Evolutionary conservation across 2,888 invertebrate genomes (phyloP), one percentile per base, ranked within the genome.

Genomic region (Cinara cedri): DNA sequence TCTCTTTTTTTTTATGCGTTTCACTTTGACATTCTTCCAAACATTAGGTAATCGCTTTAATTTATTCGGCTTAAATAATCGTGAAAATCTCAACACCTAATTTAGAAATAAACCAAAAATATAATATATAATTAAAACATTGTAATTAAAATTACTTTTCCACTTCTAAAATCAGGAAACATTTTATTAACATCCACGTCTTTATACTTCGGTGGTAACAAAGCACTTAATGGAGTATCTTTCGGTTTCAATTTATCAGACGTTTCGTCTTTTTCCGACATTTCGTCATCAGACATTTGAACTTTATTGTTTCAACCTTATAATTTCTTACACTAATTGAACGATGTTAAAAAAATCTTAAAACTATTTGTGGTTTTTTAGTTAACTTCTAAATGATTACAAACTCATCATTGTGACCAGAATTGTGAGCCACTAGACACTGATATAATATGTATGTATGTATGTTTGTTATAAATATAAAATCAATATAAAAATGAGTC

Each of bases 151-250:
- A 85, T 85, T 83, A 91, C 92, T 86, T 94, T 94, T 83, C 95
- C 94, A 34, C 93, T 91, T 71, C 96, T 89, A 86, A 98, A 99
- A 85, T 98, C 98, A 0, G 97, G 96, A 86, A 99, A 99, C 8
- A 98, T 86, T 84, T 94, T 93, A 8, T 93, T 92, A 0, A 98
- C 97, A 87, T 97, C 92, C 10, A 95, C 90, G 85, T 95, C 91
- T 0, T 92, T 94, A 87, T 97, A 96, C 87, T 97, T 97, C 0
- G 96, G 95, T 0, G 98, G 98, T 72, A 98, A 86, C 95, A 98
- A 97, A n/a, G 95, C 95, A 11, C 97, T 97, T 78, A 98, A 87
- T 0, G 98, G 98, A 0, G 97, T 97, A 84, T 95, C 95, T 82
- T 96, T 86, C 85, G 89, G 93, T 72, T 89, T 84, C 0, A 86